A percentile compares a stretch with the other conserved stretches of the same genome.
Conservation (phyloP, 2,888 invertebrate species). For the Electrophaes corylata region DNA sequence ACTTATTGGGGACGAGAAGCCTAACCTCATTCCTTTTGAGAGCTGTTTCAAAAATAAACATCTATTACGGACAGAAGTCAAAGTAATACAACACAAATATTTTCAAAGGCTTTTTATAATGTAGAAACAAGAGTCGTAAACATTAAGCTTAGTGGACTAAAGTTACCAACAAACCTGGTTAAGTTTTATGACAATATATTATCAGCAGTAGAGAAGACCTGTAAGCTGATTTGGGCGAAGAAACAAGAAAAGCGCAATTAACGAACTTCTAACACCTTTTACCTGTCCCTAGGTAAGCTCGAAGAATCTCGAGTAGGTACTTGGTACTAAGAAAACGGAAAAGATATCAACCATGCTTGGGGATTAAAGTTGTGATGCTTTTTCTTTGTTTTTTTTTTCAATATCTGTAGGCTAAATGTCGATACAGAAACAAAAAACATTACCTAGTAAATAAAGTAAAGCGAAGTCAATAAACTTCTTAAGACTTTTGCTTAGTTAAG, state of each 20-base stretch:
- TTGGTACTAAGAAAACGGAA: too few species aligned
- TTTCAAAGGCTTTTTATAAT: background rate
- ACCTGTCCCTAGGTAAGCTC: too few species aligned
- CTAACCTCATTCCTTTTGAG: slow-evolving; percentile 23
- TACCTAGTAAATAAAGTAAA: too few species aligned
- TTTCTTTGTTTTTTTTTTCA: too few species aligned
- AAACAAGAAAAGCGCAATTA: background rate
- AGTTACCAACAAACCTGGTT: background rate
- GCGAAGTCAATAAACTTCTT: too few species aligned
- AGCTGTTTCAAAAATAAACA: slow-evolving; percentile 16
- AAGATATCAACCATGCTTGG: too few species aligned
- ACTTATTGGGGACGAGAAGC: slow-evolving; percentile 14
- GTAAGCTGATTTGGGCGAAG: background rate
- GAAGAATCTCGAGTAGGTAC: too few species aligned
- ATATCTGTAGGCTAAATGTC: too few species aligned
- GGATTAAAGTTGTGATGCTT: too few species aligned
- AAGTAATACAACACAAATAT: background rate
- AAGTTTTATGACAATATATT: background rate
- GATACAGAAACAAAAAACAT: too few species aligned
- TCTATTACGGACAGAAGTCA: background rate
- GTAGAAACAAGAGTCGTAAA: too few species aligned
- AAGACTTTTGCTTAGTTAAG: background rate
- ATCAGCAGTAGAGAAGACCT: background rate
- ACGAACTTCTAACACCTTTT: background rate
- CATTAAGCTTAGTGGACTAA: too few species aligned